phyloP scores from a whole-genome alignment of 2,797 vertebrate species.

The Buphagus erythrorhynchus region DNA sequence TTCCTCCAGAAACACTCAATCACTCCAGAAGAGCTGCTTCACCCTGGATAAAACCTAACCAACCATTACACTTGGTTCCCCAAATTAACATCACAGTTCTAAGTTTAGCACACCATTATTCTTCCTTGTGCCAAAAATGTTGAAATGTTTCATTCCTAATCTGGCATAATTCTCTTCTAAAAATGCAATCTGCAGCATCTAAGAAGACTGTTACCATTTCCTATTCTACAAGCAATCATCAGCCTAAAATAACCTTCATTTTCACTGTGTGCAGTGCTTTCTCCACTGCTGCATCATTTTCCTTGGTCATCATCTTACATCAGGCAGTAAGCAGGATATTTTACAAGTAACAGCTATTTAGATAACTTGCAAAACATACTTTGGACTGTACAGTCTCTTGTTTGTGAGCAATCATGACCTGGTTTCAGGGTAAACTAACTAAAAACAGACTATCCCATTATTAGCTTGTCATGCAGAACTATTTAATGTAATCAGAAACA shows the following conservation, averaged over 20 bases:
- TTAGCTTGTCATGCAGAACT: not conserved
- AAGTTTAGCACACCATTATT: not conserved
- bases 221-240: not conserved
- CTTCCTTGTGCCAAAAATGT: not conserved
- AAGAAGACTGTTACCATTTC: not conserved
- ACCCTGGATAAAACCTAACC: not conserved
- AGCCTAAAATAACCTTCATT: constrained; percentile 11
- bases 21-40: not conserved
- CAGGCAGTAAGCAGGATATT: not conserved
- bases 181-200: not conserved
- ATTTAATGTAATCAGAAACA: not conserved
- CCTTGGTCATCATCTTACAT: not conserved
- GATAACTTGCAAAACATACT: not conserved
- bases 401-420: not conserved
- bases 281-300: not conserved
- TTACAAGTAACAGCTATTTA: not conserved
- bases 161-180: not conserved
- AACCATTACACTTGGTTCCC: not conserved
- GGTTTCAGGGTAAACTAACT: not conserved
- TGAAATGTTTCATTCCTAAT: not conserved
- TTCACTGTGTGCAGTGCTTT: not conserved
- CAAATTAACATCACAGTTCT: not conserved
- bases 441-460: not conserved
- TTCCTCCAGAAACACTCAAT: not conserved
- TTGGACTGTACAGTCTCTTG: not conserved